Evolutionary conservation across 1,140 invertebrate genomes (phyloP).

Genomic region (Drosophila micromelanica): DNA sequence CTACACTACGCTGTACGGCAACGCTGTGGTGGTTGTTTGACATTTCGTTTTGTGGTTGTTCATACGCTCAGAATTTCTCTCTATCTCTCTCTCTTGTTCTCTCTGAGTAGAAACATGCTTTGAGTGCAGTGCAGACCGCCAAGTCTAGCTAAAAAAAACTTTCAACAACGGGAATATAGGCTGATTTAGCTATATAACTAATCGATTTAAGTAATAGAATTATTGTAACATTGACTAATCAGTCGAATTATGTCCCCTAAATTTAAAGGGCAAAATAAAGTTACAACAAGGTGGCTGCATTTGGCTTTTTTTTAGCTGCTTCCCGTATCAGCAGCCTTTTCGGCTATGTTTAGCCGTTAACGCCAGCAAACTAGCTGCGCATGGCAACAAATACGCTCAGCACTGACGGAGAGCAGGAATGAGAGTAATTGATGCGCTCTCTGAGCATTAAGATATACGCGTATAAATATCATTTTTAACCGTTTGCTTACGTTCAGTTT

Average conservation of each 20-base stretch:
- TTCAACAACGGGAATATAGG: neutral
- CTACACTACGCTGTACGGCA: constrained; percentile 39
- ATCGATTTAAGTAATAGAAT: neutral
- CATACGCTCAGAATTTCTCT: constrained; percentile 5
- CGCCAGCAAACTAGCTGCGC: neutral
- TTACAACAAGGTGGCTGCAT: neutral
- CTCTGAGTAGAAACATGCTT: constrained; percentile 11
- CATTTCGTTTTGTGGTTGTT: constrained; percentile 64
- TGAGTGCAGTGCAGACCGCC: constrained; percentile 11
- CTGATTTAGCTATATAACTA: neutral
- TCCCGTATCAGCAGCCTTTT: neutral
- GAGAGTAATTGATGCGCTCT: constrained; percentile 14
- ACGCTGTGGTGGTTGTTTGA: constrained; percentile 73
- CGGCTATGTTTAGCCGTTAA: neutral
- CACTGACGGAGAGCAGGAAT: constrained; percentile 1
- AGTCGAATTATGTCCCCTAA: too few relatives aligned
- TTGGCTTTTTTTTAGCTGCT: neutral
- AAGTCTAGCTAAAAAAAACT: neutral
- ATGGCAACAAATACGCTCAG: constrained; percentile 3
- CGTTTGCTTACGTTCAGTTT: constrained; percentile 30
- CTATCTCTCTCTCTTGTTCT: neutral
- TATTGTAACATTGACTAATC: too few relatives aligned
- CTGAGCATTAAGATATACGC: constrained; percentile 7
- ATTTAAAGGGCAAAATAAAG: too few relatives aligned
- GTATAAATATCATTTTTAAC: constrained; percentile 48